A percentile compares a stretch with the other conserved stretches of the same genome.
Conservation (phyloP, 53 echinoderm and acorn worm species). For the Apostichopus leukothele region DNA sequence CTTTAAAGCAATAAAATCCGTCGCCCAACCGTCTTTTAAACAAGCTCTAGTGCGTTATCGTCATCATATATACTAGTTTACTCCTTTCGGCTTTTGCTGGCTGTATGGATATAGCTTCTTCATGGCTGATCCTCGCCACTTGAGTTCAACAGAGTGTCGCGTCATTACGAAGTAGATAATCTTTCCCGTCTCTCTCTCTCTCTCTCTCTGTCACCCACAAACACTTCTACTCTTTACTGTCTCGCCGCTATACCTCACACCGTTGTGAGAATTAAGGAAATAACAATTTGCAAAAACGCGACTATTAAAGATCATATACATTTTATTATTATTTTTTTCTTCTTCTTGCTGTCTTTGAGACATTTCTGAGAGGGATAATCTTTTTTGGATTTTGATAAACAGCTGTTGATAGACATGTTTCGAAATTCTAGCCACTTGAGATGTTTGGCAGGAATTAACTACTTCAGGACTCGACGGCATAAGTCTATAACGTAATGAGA, state of each 20-base stretch:
- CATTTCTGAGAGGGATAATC: slow-evolving; percentile 1
- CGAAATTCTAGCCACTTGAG: slow-evolving; percentile 20
- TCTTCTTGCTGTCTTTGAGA: neutral
- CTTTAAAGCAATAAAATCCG: neutral
- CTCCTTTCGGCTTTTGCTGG: neutral
- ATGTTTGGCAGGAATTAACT: slow-evolving; percentile 41
- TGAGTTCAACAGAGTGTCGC: neutral
- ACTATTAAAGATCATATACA: slow-evolving; percentile 20
- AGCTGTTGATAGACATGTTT: slow-evolving; percentile 31
- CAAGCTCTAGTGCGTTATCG: neutral
- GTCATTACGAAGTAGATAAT: neutral
- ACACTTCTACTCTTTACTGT: neutral
- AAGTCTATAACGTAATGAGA: neutral
- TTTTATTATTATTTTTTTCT: neutral
- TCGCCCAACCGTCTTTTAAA: neutral
- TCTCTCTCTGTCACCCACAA: neutral
- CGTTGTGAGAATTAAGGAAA: slow-evolving; percentile 18
- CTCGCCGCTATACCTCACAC: neutral
- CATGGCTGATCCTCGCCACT: slow-evolving; percentile 3
- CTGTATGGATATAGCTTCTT: neutral
- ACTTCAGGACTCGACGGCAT: slow-evolving; percentile 29
- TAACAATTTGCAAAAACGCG: neutral
- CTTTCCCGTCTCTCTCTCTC: neutral
- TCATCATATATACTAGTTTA: neutral
- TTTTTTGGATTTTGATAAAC: neutral